Base-by-base conservation (phyloP, 2,113 vertebrate genomes). In the Leucoraja erinaceus region DNA sequence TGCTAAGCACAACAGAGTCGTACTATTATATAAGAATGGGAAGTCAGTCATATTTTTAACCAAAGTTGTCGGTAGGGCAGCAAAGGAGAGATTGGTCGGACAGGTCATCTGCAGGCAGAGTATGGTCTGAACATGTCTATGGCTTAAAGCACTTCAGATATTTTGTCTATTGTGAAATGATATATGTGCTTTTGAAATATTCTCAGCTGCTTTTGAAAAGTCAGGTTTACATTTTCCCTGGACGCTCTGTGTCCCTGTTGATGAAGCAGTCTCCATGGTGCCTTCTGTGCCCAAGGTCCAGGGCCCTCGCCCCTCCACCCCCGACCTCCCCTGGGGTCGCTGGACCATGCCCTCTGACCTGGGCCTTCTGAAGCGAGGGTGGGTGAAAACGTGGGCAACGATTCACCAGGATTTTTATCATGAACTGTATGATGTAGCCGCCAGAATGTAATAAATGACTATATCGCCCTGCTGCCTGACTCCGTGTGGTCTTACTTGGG, bases 91-190 rank as follows among this genome's bases (percentile, higher is more conserved):
- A 68, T 90, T 10, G 61, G 28, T 84, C 81, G 56, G 47, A 16
- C 83, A 95, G 97, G 97, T 97, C 97, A 97, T 96, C 99, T 99
- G 98, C 99, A 96, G 98, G 99, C 98, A 97, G 98, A 98, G 94
- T 96, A 96, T 96, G 96, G 96, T 97, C 97, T 96, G 96, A 96
- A 96, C 96, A 96, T 95, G 96, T 97, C 96, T 96, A 96, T 96
- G 96, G 96, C 96, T 95, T 96, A 97, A 96, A 97, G 95, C 97
- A 97, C 97, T 97, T 98, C 98, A 98, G 96, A 98, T 97, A 97
- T 98, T 98, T 98, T 98, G 97, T 97, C 96, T 97, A 97, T 96
- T 68, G 95, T 94, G 97, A 96, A 98, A 97, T 95, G 94, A 96
- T 95, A 95, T 95, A 95, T 95, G 83, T 95, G 83, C 93, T 96